Evolutionary conservation across 2,888 invertebrate genomes (phyloP), one percentile per base, ranked within the genome.

Genomic region (Yponomeuta sedellus): DNA sequence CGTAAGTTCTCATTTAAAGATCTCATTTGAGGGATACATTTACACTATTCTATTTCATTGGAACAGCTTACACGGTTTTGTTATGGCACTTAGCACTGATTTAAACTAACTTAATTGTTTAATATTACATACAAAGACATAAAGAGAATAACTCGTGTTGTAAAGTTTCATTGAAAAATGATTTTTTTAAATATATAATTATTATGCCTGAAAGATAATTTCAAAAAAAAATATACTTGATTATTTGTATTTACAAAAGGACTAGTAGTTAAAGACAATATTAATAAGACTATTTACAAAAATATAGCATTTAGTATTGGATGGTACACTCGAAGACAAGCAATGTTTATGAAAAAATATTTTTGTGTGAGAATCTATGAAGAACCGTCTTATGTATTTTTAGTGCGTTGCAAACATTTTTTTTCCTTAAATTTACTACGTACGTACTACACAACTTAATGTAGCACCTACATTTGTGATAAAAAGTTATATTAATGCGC

Each of bases 281-380:
- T 56, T 64, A 64, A 65, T 58, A 25, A 59, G 40, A 65, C 56
- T 52, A 52, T 52, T 52, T 52, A 52, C 44, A 52, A 52, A 52
- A 52, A 6, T 16, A 6, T 12, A 5, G 20, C 40, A 40, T 40
- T n/a, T 16, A 64, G 10, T 28, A 59, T 20, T 65, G 86, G 88
- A 83, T 80, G 86, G 82, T 73, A 82, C 87, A 87, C 87, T 87
- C 86, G 69, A 78, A 79, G 84, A 79, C 77, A 77, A 80, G 78
- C 80, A 72, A 74, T 74, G 73, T 73, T 16, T 64, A 56, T 16
- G n/a, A 12, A 64, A 19, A 11, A 16, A 52, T 52, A 16, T 52
- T 16, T 52, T 52, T 52, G 44, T 25, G 59, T 59, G 20, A 73
- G 74, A 71, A 69, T 68, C 57, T 68, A 66, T 64, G 68, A 67